Conservation (phyloP, 2,797 vertebrate genomes). For the Polyboroides typus region DNA sequence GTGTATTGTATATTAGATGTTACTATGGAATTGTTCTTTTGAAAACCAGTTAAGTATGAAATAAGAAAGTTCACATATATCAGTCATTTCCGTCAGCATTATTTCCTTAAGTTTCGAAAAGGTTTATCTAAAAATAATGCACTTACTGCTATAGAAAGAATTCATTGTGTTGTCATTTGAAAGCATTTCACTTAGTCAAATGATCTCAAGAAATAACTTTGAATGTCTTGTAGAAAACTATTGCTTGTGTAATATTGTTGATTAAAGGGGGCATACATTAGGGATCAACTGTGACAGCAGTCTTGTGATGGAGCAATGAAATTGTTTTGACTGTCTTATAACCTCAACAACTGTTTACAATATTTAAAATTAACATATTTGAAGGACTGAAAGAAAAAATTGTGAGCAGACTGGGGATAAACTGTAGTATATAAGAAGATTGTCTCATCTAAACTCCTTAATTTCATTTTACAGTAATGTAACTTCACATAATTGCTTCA, state of each 20-base stretch:
- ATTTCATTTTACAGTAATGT: background rate
- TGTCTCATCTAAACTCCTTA: background rate
- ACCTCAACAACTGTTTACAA: background rate
- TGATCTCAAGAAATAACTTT: background rate
- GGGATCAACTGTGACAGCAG: background rate
- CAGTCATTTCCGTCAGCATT: background rate
- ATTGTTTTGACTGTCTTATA: background rate
- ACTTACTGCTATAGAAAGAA: background rate
- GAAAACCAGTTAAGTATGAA: background rate
- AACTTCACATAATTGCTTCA: background rate
- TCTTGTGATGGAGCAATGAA: background rate
- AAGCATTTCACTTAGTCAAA: background rate
- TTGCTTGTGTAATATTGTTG: background rate
- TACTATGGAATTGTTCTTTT: background rate
- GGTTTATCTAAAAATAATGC: background rate
- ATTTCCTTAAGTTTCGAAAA: background rate
- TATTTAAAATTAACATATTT: background rate
- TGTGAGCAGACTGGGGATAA: background rate
- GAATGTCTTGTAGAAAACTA: background rate
- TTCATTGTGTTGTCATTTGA: background rate
- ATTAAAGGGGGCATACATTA: background rate
- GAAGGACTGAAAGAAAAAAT: background rate
- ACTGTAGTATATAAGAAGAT: background rate
- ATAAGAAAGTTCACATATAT: background rate
- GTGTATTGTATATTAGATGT: background rate